phyloP scores from a whole-genome alignment of 1,140 invertebrate genomes.

The Heterodera schachtii region DNA sequence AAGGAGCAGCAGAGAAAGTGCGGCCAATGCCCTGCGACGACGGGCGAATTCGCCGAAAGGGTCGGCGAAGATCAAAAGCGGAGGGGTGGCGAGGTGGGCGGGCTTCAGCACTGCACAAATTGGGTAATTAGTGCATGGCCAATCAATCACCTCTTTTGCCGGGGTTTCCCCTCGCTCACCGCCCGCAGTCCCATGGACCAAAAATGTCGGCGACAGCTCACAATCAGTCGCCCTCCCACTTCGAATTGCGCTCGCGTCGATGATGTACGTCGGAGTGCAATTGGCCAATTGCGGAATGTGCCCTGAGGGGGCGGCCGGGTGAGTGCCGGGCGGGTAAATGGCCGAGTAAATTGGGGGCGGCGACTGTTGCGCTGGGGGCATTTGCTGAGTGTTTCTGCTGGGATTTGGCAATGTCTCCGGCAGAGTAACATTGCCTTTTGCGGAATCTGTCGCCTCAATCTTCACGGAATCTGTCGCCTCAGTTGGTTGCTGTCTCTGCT shows the following conservation, averaged over 20 bases:
- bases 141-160: no score
- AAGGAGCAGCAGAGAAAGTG: constrained; percentile 8
- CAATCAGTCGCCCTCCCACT: neutral
- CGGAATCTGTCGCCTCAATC: neutral
- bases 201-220: constrained; percentile 8
- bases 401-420: neutral
- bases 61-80: constrained; percentile 7
- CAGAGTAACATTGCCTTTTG: neutral
- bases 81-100: neutral
- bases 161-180: neutral
- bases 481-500: no score
- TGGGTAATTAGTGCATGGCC: no score
- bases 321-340: constrained; percentile 19
- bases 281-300: constrained; percentile 1
- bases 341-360: constrained; percentile 20
- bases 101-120: neutral
- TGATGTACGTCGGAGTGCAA: neutral
- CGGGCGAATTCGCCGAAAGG: constrained; percentile 21
- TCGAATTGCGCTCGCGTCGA: neutral
- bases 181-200: constrained; percentile 3
- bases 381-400: neutral
- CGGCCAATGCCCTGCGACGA: constrained; percentile 14
- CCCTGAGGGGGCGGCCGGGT: neutral
- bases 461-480: no score
- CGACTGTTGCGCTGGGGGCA: constrained; percentile 11